These are phyloP conservation scores for Zosterops hypoxanthus DNA, from an alignment of 2,113 vertebrate genomes.

Conservation along the genomic window DNA sequence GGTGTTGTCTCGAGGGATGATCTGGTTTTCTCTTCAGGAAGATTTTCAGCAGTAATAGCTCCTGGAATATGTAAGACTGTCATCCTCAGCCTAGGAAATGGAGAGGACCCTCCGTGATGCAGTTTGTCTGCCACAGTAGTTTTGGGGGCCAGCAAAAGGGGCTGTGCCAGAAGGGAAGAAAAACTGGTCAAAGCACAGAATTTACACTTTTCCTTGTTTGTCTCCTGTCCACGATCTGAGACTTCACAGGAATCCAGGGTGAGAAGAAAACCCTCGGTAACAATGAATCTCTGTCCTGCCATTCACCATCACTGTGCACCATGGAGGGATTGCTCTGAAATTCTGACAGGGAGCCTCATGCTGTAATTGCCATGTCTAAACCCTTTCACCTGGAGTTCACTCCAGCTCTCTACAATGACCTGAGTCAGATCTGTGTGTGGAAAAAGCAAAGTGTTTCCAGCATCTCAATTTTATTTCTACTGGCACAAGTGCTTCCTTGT, in stretches of 20 bases:
- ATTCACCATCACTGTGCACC: not conserved
- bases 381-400: not conserved
- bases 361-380: not conserved
- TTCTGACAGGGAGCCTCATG: not conserved
- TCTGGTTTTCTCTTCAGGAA: constrained; percentile 1
- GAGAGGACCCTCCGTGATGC: not conserved
- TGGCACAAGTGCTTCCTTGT: not conserved
- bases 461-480: not conserved
- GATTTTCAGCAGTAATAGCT: not conserved
- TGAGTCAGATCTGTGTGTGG: not conserved
- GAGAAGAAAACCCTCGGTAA: not conserved
- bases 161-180: not conserved
- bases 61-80: not conserved
- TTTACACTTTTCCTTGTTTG: not conserved
- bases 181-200: not conserved
- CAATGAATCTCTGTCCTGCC: not conserved
- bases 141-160: not conserved
- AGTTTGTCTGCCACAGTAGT: not conserved
- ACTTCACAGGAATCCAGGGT: not conserved
- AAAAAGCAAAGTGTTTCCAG: not conserved
- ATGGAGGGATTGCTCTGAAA: not conserved
- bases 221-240: not conserved
- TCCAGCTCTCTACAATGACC: not conserved
- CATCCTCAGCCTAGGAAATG: not conserved
- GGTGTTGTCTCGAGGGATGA: not conserved